Percentiles rank a stretch among this genome's conserved stretches.
phyloP scores from a whole-genome alignment of 2,888 invertebrate genomes.

The Anarsia innoxiella region DNA sequence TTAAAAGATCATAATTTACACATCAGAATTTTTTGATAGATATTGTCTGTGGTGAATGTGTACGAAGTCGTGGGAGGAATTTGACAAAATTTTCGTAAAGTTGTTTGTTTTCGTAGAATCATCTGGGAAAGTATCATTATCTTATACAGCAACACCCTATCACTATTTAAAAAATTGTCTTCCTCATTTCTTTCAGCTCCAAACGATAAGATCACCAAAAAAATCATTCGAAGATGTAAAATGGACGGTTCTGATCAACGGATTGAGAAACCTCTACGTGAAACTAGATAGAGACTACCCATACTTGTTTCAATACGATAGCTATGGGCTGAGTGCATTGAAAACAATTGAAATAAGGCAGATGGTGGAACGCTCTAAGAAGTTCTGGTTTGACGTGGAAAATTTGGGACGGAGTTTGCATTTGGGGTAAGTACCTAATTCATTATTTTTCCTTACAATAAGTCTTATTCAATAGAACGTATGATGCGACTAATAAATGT shows the following conservation, averaged over 20 bases:
- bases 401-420: constrained; percentile 41
- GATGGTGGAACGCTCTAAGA: constrained; percentile 32
- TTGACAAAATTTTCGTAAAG: too few relatives aligned
- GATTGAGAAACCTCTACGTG: constrained; percentile 42
- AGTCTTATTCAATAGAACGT: too few relatives aligned
- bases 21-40: too few relatives aligned
- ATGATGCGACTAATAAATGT: too few relatives aligned
- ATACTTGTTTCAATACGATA: constrained; percentile 50
- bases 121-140: too few relatives aligned
- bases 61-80: too few relatives aligned
- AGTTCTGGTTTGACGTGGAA: constrained; percentile 46
- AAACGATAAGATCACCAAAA: constrained; percentile 30
- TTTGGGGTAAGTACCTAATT: constrained; percentile 36
- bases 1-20: too few relatives aligned
- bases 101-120: too few relatives aligned
- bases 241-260: constrained; percentile 52
- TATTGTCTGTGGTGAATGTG: too few relatives aligned
- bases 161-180: too few relatives aligned
- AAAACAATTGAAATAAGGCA: constrained; percentile 23
- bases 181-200: constrained; percentile 33
- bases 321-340: constrained; percentile 40
- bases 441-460: too few relatives aligned
- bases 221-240: constrained; percentile 32
- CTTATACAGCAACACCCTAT: too few relatives aligned
- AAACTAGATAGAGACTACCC: constrained; percentile 48